phyloP scores from a whole-genome alignment of 1,140 invertebrate species.

The Tribolium madens region DNA sequence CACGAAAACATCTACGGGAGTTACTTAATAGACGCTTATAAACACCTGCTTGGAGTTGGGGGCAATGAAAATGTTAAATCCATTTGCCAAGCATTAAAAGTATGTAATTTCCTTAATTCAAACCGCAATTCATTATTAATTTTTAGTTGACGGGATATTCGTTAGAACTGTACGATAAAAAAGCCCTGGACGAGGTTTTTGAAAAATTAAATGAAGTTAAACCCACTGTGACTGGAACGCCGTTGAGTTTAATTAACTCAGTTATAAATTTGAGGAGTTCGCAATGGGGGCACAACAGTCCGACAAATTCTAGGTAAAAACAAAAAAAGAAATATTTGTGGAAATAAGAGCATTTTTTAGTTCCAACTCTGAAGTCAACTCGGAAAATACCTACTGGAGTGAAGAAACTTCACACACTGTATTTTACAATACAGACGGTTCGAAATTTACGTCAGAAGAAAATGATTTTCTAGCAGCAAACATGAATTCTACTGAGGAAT shows the following conservation, averaged over 20 bases:
- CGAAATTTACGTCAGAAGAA: conserved; percentile 68
- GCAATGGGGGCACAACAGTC: conserved; percentile 57
- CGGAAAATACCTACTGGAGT: conserved; percentile 46
- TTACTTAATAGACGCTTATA: conserved; percentile 57
- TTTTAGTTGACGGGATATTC: conserved; percentile 61
- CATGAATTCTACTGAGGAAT: conserved; percentile 54
- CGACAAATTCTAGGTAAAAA: neutral
- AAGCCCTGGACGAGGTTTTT: conserved; percentile 60
- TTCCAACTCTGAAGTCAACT: conserved; percentile 23
- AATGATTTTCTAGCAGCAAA: conserved; percentile 64
- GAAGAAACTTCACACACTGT: conserved; percentile 53
- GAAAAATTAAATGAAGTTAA: conserved; percentile 49
- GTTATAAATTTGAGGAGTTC: conserved; percentile 58
- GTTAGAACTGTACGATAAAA: conserved; percentile 58
- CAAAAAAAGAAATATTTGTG: neutral
- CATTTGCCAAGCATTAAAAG: conserved; percentile 70
- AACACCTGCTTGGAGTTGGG: conserved; percentile 54
- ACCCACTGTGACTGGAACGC: conserved; percentile 49
- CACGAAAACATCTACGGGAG: conserved; percentile 59
- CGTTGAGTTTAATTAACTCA: conserved; percentile 54
- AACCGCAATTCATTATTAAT: conserved; percentile 27
- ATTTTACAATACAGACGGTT: conserved; percentile 69
- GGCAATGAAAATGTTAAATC: conserved; percentile 68
- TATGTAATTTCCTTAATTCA: conserved; percentile 53
- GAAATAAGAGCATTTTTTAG: no score